phyloP scores from a whole-genome alignment of 2,113 vertebrate genomes.

The Percina caprodes region DNA sequence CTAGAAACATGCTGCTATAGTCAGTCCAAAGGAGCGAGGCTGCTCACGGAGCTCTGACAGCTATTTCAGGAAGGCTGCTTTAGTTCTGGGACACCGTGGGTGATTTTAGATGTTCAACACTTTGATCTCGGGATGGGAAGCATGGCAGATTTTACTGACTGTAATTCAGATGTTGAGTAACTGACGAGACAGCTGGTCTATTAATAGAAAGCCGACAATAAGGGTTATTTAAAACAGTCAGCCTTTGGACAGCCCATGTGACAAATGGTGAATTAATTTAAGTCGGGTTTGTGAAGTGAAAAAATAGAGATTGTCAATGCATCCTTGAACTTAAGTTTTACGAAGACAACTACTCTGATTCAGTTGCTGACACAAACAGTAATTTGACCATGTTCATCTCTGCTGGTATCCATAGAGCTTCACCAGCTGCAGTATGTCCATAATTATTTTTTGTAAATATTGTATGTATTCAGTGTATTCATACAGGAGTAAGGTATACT shows the following conservation, averaged over 20 bases:
- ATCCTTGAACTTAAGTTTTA: constrained; percentile 59
- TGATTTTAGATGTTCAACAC: constrained; percentile 66
- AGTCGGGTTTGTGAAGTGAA: constrained; percentile 31
- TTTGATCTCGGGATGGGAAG: constrained; percentile 62
- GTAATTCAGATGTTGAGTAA: constrained; percentile 52
- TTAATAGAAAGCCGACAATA: constrained; percentile 47
- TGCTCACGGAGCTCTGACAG: constrained; percentile 53
- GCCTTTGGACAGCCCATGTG: constrained; percentile 4
- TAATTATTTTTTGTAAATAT: constrained; percentile 50
- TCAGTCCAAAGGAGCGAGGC: constrained; percentile 46
- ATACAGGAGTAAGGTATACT: neutral
- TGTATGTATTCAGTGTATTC: neutral
- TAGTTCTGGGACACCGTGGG: constrained; percentile 64
- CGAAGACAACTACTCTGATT: constrained; percentile 32
- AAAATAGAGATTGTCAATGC: constrained; percentile 55
- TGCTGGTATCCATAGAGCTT: constrained; percentile 38
- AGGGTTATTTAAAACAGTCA: constrained; percentile 38
- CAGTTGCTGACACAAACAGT: constrained; percentile 61
- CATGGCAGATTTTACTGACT: constrained; percentile 54
- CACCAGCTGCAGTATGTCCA: constrained; percentile 47
- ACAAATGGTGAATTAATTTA: constrained; percentile 37
- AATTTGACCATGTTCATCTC: constrained; percentile 47
- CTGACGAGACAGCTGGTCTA: constrained; percentile 49
- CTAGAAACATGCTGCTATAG: constrained; percentile 67
- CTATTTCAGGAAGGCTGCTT: constrained; percentile 66